Conservation (phyloP, 2,888 invertebrate genomes). For the Acleris emargana region DNA sequence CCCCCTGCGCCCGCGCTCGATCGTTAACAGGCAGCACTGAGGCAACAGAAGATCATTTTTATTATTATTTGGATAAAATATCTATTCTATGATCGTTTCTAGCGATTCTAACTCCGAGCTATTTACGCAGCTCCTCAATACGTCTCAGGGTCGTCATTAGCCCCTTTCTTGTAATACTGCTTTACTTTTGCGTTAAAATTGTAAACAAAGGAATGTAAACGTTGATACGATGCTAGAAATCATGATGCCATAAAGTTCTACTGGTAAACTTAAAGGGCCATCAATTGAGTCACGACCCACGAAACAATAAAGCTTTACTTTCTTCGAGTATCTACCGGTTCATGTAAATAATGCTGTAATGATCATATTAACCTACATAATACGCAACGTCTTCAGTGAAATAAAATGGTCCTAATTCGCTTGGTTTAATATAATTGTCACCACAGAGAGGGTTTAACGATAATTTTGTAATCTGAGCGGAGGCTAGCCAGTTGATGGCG, state of each 20-base stretch:
- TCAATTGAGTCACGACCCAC: neutral
- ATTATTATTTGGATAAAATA: too few species aligned
- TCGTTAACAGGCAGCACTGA: too few species aligned
- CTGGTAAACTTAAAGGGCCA: slow-evolving; percentile 1
- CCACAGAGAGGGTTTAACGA: slow-evolving; percentile 52
- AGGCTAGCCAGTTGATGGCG: slow-evolving; percentile 49
- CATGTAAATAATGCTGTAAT: too few species aligned
- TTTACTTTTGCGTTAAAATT: slow-evolving; percentile 14
- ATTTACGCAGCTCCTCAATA: slow-evolving; percentile 14
- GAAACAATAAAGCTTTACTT: neutral
- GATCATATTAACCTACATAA: slow-evolving; percentile 8
- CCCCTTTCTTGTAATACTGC: slow-evolving; percentile 9
- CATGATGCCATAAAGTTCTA: slow-evolving; percentile 3
- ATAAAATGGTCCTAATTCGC: slow-evolving; percentile 40
- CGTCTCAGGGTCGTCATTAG: slow-evolving; percentile 22
- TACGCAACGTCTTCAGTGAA: slow-evolving; percentile 35
- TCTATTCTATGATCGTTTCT: slow-evolving; percentile 2
- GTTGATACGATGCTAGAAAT: neutral
- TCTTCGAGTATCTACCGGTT: slow-evolving; percentile 3
- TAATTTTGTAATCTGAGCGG: slow-evolving; percentile 53
- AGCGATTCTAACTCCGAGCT: neutral
- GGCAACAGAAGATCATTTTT: too few species aligned
- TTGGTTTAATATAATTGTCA: slow-evolving; percentile 50
- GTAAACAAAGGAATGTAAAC: slow-evolving; percentile 6
- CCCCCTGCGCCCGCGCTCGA: too few species aligned